Conservation (phyloP, 2,113 vertebrate species). For the Cardinalis cardinalis region DNA sequence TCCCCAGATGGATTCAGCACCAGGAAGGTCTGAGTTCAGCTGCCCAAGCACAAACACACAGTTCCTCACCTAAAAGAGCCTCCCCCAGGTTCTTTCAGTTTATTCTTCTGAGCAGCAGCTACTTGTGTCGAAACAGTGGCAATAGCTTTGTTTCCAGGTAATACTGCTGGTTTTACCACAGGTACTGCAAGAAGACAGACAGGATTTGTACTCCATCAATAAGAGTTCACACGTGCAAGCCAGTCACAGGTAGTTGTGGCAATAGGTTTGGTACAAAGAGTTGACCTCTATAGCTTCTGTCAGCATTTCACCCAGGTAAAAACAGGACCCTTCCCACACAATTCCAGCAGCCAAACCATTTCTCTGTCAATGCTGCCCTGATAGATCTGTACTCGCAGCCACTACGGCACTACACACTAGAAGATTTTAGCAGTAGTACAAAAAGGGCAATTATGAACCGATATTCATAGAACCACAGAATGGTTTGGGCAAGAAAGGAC, state of each 20-base stretch:
- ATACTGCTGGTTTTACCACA: constrained; percentile 79
- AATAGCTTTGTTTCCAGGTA: constrained; percentile 80
- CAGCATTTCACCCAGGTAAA: background rate
- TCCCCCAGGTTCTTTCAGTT: constrained; percentile 88
- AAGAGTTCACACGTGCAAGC: background rate
- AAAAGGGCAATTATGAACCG: background rate
- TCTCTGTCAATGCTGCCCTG: background rate
- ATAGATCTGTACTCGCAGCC: background rate
- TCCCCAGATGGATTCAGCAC: background rate
- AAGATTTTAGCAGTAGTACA: background rate
- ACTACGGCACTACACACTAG: rapidly evolving
- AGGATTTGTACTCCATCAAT: background rate
- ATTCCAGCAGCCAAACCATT: background rate
- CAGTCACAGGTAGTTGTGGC: background rate
- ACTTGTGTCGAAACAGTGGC: constrained; percentile 75
- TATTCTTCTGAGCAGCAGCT: constrained; percentile 84
- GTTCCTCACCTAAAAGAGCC: constrained; percentile 88
- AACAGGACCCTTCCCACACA: background rate
- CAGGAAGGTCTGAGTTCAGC: background rate
- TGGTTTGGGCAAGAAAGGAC: background rate
- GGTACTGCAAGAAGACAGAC: constrained; percentile 74
- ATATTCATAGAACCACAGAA: background rate
- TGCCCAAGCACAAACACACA: background rate
- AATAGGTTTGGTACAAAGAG: background rate
- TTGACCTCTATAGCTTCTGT: background rate